Percentiles rank a stretch among this genome's conserved stretches.
phyloP scores from a whole-genome alignment of 2,113 vertebrate genomes.

The Tauraco erythrolophus region DNA sequence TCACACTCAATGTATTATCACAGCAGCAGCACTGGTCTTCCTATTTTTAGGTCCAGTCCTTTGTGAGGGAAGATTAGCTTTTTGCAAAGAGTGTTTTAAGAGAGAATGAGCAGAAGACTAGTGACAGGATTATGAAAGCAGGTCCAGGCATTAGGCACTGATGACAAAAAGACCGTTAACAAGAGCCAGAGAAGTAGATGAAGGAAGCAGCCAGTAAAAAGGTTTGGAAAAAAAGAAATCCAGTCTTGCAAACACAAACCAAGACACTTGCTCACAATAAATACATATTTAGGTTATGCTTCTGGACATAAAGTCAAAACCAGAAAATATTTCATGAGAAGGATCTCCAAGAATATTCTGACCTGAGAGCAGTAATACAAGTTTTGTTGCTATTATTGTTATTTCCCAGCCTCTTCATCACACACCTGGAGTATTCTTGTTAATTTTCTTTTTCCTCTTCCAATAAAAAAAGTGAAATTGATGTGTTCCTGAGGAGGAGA shows the following conservation, averaged over 20 bases:
- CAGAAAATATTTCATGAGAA: neutral
- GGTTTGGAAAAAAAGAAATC: neutral
- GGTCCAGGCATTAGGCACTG: neutral
- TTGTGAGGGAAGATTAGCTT: constrained; percentile 9
- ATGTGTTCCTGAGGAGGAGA: neutral
- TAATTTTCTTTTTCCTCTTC: neutral
- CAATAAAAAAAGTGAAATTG: neutral
- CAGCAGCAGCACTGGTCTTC: neutral
- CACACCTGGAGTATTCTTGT: neutral
- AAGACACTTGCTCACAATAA: neutral
- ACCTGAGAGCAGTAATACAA: neutral
- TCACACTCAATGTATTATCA: constrained; percentile 3
- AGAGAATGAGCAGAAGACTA: neutral
- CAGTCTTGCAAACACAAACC: neutral
- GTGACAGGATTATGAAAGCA: neutral
- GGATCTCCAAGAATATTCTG: neutral
- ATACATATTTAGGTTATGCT: neutral
- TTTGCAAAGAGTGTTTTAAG: constrained; percentile 2
- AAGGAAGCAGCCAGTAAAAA: neutral
- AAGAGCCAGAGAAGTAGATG: neutral
- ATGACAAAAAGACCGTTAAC: neutral
- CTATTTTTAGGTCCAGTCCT: constrained; percentile 14
- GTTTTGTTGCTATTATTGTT: neutral
- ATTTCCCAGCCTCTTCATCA: neutral
- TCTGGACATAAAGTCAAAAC: neutral